phyloP scores from a whole-genome alignment of 2,113 vertebrate species.

The Dicentrarchus labrax region DNA sequence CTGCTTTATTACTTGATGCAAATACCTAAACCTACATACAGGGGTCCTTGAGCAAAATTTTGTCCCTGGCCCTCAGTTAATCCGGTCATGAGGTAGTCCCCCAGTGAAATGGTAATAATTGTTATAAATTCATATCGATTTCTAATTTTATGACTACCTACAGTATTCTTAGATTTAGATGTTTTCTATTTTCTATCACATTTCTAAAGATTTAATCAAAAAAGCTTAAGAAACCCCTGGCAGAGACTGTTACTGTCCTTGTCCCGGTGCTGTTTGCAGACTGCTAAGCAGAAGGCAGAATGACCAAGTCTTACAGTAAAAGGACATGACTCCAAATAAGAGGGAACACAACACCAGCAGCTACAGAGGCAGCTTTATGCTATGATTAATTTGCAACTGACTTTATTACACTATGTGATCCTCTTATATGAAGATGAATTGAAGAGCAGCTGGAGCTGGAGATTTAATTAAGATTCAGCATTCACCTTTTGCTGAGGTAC shows the following conservation, averaged over 20 bases:
- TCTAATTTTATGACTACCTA: no score
- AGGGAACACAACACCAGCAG: slow-evolving; percentile 9
- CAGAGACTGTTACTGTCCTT: background rate
- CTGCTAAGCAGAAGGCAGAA: background rate
- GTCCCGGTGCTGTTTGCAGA: background rate
- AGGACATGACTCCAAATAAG: background rate
- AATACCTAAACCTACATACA: no score
- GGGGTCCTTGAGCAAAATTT: no score
- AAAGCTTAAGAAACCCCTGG: no score
- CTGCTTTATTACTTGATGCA: no score
- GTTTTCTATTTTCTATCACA: no score
- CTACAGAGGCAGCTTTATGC: slow-evolving; percentile 5
- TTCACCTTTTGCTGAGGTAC: slow-evolving; percentile 77
- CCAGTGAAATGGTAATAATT: no score
- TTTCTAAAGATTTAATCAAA: no score
- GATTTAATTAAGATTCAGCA: slow-evolving; percentile 82
- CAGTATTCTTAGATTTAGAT: no score
- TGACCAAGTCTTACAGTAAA: slow-evolving; percentile 15
- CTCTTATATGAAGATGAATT: slow-evolving; percentile 78
- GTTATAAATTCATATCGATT: no score
- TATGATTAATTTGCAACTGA: slow-evolving; percentile 58
- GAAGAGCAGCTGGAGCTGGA: slow-evolving; percentile 72
- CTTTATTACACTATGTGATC: slow-evolving; percentile 67
- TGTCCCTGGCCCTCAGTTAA: no score
- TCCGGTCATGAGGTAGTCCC: no score